A percentile compares a stretch with the other conserved stretches of the same genome.
These are phyloP conservation scores for Cliona cf. orientalis DNA, from an alignment of 37 sponge, comb jelly and placozoan genomes.

Conservation along the genomic window DNA sequence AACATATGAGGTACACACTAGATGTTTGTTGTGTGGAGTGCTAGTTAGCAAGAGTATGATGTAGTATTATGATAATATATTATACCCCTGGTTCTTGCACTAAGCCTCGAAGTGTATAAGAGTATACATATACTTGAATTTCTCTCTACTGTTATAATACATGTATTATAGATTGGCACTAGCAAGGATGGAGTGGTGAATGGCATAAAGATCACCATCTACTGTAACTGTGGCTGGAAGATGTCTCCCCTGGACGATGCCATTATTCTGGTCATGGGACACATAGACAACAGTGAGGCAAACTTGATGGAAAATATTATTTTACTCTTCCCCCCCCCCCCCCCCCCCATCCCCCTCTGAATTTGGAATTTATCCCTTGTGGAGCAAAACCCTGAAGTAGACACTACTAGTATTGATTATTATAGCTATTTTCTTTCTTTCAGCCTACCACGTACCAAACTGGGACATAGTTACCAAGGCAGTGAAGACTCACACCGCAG, in stretches of 20 bases:
- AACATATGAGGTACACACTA: slow-evolving; percentile 57
- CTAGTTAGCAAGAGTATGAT: no score
- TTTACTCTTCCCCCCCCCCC: no score
- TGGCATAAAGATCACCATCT: slow-evolving; percentile 64
- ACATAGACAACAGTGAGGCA: slow-evolving; percentile 46
- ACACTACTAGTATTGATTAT: no score
- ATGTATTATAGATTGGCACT: slow-evolving; percentile 58
- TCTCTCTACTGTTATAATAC: neutral
- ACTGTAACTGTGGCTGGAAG: slow-evolving; percentile 57
- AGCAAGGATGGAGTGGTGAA: slow-evolving; percentile 68
- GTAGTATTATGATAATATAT: no score
- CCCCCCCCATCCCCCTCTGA: no score
- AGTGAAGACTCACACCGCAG: slow-evolving; percentile 75
- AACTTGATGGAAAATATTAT: no score
- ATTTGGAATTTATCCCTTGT: no score
- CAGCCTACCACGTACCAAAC: slow-evolving; percentile 74
- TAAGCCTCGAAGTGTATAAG: slow-evolving; percentile 51
- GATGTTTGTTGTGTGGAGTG: no score
- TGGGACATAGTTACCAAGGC: slow-evolving; percentile 63
- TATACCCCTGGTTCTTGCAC: no score
- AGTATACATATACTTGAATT: neutral
- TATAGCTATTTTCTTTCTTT: neutral
- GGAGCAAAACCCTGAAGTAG: no score
- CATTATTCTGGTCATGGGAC: neutral
- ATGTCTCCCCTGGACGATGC: slow-evolving; percentile 53